Evolutionary conservation across 2,888 invertebrate genomes (phyloP).

Genomic region (Agrilus mali): DNA sequence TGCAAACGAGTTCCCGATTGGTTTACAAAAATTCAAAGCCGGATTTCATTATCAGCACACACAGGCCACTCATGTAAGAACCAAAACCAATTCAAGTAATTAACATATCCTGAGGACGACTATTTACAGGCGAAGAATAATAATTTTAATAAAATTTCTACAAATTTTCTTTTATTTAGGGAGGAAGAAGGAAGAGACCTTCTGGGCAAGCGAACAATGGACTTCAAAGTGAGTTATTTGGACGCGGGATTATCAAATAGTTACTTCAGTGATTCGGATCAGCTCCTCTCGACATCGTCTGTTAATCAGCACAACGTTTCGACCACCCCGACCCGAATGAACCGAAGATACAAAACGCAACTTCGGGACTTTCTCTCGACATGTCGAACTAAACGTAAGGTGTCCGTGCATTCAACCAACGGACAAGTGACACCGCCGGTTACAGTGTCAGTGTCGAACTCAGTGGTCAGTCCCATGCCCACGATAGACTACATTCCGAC

Average conservation of each 20-base stretch:
- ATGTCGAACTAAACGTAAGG: constrained; percentile 61
- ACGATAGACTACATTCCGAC: constrained; percentile 56
- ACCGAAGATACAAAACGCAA: constrained; percentile 87
- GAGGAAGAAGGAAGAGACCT: constrained; percentile 98
- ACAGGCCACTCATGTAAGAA: constrained; percentile 92
- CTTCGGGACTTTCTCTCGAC: constrained; percentile 86
- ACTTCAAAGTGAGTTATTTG: constrained; percentile 96
- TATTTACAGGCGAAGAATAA: too few relatives aligned
- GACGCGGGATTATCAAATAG: constrained; percentile 86
- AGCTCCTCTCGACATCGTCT: constrained; percentile 49
- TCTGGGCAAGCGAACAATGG: constrained; percentile 95
- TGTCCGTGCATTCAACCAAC: constrained; percentile 27
- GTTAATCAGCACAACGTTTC: constrained; percentile 37
- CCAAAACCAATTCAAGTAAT: neutral
- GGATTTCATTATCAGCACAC: constrained; percentile 97
- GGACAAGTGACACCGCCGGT: constrained; percentile 33
- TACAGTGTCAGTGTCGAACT: constrained; percentile 41
- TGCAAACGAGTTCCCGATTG: constrained; percentile 92
- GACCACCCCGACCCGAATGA: constrained; percentile 67
- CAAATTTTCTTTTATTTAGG: constrained; percentile 40
- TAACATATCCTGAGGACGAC: too few relatives aligned
- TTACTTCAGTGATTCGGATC: constrained; percentile 80
- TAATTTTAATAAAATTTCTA: constrained; percentile 1
- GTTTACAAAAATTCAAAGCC: constrained; percentile 99
- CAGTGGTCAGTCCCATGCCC: constrained; percentile 42